Base-by-base conservation (phyloP, 2,888 invertebrate genomes). In the Meghimatium bilineatum region DNA sequence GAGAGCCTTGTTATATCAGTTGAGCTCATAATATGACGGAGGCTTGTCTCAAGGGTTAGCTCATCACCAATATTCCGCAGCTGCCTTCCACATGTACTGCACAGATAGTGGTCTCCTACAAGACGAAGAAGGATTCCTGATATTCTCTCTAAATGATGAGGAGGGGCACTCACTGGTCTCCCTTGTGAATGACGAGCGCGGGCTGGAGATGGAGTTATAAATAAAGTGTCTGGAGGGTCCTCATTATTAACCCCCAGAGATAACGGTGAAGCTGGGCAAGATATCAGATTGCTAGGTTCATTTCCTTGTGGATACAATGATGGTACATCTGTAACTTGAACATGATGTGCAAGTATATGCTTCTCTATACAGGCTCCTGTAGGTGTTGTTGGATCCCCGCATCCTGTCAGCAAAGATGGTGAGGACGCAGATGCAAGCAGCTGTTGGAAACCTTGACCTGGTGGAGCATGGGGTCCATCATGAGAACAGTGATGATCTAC, bases 21-120 rank as follows among this genome's bases (percentile, higher is more conserved):
- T 14, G 80, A 38, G 34, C 84, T 84, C 1, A 80, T 17, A 38
- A 75, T 75, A 56, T 38, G 84, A 52, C 60, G 63, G 17, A 84
- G 60, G 66, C 76, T 72, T 20, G 80, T 80, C 56, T 84, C 84
- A 17, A 84, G 29, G 29, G 84, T 44, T 29, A 84, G 49, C 60
- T 84, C 75, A 80, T 84, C 84, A 34, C 84, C 84, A 52, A 84
- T 80, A 29, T 67, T 76, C 10, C 84, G 84, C 26, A 84, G 56
- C 76, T 84, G 84, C 14, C 84, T 23, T 32, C 84, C 84, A 76
- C 84, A 84, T 36, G 75, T 80, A 10, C 34, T 76, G 44, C 84
- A 84, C 26, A 80, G 23, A 34, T 84, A 84, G 52, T 84, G 84
- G 36, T 84, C 84, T 12, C 84, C 84, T 26, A 84, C 80, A 26